A percentile compares a stretch with the other conserved stretches of the same genome.
Conservation (phyloP, 1,140 invertebrate species). For the Papilio aristodemus region DNA sequence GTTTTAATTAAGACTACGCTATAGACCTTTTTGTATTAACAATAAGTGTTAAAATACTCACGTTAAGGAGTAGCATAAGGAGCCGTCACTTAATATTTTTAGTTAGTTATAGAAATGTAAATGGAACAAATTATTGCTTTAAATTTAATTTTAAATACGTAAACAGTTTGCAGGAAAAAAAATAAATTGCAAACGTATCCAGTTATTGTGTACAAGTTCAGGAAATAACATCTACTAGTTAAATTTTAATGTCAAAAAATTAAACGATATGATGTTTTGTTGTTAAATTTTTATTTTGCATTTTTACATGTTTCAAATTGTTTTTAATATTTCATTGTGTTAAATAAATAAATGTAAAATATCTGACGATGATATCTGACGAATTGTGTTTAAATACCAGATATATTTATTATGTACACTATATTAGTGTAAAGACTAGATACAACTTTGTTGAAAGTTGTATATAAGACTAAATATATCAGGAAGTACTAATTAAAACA, state of each 20-base stretch:
- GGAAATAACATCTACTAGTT: background rate
- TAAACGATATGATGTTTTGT: constrained; percentile 1
- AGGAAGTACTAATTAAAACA: constrained; percentile 75
- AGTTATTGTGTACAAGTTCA: background rate
- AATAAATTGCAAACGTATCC: background rate
- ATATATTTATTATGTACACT: constrained; percentile 72
- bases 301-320: background rate
- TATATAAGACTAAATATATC: constrained; percentile 59
- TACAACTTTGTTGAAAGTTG: constrained; percentile 53
- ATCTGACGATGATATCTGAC: background rate
- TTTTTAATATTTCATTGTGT: background rate
- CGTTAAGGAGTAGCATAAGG: constrained; percentile 22
- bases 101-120: constrained; percentile 5
- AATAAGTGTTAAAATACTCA: constrained; percentile 34
- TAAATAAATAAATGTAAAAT: background rate
- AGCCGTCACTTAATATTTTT: constrained; percentile 1
- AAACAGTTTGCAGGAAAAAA: background rate
- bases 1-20: background rate
- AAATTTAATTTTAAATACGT: constrained; percentile 16
- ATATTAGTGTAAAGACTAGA: constrained; percentile 78
- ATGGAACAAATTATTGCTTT: constrained; percentile 27
- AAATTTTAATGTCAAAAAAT: background rate
- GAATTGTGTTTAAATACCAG: constrained; percentile 22
- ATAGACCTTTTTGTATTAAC: constrained; percentile 29
- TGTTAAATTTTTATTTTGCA: constrained; percentile 22